Evolutionary conservation across 1,140 invertebrate species (phyloP).

Genomic region (Chrysoperla carnea): DNA sequence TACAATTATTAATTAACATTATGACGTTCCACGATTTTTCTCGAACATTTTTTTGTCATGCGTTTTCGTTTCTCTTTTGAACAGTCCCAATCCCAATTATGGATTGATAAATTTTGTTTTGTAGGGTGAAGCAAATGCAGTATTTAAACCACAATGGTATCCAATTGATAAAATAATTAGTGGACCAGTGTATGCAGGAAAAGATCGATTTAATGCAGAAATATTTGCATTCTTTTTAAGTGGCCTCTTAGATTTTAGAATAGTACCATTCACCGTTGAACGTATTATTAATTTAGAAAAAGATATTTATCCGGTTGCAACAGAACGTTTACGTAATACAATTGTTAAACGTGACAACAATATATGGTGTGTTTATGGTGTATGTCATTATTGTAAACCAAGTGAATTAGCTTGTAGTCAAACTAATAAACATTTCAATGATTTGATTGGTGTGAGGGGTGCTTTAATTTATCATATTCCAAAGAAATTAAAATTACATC

Average conservation of each 20-base stretch:
- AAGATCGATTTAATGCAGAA: slow-evolving; percentile 86
- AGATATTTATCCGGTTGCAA: slow-evolving; percentile 56
- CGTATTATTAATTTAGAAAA: slow-evolving; percentile 53
- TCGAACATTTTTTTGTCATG: no score
- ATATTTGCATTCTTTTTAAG: slow-evolving; percentile 86
- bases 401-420: slow-evolving; percentile 66
- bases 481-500: slow-evolving; percentile 41
- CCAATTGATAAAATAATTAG: slow-evolving; percentile 49
- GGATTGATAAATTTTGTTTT: no score
- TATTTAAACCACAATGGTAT: slow-evolving; percentile 90
- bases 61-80: no score
- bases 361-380: slow-evolving; percentile 66
- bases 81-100: no score
- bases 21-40: no score
- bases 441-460: slow-evolving; percentile 45
- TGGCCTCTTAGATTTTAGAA: slow-evolving; percentile 55
- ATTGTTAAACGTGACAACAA: slow-evolving; percentile 27
- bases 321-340: slow-evolving; percentile 40
- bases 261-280: slow-evolving; percentile 62
- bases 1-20: no score
- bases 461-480: slow-evolving; percentile 73
- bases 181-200: slow-evolving; percentile 70
- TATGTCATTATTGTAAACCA: slow-evolving; percentile 73
- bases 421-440: slow-evolving; percentile 13
- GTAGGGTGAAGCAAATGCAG: slow-evolving; percentile 51